These are phyloP conservation scores for Carassius carassius DNA, from an alignment of 2,113 vertebrate species.

Conservation along the genomic window DNA sequence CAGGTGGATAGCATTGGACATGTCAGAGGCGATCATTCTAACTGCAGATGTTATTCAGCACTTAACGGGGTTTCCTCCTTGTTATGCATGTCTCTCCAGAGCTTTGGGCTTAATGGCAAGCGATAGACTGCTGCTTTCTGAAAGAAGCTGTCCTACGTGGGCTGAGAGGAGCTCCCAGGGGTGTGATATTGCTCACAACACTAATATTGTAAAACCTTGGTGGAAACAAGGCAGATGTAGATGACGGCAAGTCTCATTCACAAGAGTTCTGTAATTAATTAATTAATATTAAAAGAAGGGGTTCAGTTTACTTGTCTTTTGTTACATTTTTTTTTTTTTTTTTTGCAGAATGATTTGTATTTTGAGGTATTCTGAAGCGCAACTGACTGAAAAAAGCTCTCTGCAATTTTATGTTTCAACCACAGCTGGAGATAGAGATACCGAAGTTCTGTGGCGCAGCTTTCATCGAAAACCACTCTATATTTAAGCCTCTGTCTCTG, in stretches of 20 bases:
- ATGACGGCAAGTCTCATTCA: too few species aligned
- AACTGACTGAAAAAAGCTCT: background rate
- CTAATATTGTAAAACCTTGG: background rate
- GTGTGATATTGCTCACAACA: background rate
- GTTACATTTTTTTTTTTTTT: background rate
- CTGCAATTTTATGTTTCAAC: background rate
- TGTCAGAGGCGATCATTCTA: background rate
- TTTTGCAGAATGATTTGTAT: background rate
- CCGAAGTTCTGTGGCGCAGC: background rate
- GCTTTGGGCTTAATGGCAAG: constrained; percentile 10
- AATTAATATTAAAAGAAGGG: background rate
- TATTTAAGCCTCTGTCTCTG: too few species aligned
- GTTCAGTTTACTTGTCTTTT: background rate
- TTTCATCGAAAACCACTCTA: background rate
- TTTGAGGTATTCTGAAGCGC: background rate
- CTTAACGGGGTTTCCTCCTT: constrained; percentile 10
- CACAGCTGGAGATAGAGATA: background rate
- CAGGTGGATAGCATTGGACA: background rate
- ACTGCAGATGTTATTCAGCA: constrained; percentile 4
- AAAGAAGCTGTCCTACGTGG: background rate
- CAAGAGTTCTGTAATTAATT: background rate
- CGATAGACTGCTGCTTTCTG: constrained; percentile 7
- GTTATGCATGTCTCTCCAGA: constrained; percentile 9
- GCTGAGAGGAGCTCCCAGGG: background rate
- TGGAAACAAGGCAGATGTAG: background rate